phyloP scores from a whole-genome alignment of 23 tunicate species.

The Trididemnum nubilum region DNA sequence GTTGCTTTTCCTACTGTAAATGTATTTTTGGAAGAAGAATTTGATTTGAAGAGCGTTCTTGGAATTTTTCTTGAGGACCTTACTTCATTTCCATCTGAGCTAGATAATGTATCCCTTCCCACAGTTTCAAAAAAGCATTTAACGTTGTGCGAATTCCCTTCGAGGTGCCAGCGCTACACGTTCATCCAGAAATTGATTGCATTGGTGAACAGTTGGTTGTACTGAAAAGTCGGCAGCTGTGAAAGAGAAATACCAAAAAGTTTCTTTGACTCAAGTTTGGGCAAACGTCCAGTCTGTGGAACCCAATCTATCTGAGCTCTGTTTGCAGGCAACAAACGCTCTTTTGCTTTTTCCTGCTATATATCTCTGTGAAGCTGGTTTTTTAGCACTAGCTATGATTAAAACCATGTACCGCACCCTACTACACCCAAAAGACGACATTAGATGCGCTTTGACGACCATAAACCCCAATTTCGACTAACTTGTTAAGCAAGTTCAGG shows the following conservation, averaged over 20 bases:
- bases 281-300: constrained; percentile 31
- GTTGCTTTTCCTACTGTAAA: constrained; percentile 37
- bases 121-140: constrained; percentile 24
- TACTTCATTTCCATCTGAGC: constrained; percentile 36
- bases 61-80: constrained; percentile 37
- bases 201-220: constrained; percentile 45
- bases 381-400: constrained; percentile 39
- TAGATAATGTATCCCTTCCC: neutral
- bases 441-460: constrained; percentile 22
- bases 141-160: constrained; percentile 54
- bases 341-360: constrained; percentile 3
- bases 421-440: constrained; percentile 20
- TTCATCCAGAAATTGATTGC: constrained; percentile 35
- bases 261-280: constrained; percentile 48
- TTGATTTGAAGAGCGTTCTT: constrained; percentile 36
- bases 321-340: constrained; percentile 35
- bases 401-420: constrained; percentile 34
- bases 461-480: constrained; percentile 4
- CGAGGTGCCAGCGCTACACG: constrained; percentile 49
- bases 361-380: constrained; percentile 10
- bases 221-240: constrained; percentile 49
- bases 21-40: constrained; percentile 28
- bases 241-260: constrained; percentile 39
- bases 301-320: constrained; percentile 42
- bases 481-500: constrained; percentile 20